Conservation (phyloP, 2,888 invertebrate genomes). For the Lepidocyrtinus sp. region DNA sequence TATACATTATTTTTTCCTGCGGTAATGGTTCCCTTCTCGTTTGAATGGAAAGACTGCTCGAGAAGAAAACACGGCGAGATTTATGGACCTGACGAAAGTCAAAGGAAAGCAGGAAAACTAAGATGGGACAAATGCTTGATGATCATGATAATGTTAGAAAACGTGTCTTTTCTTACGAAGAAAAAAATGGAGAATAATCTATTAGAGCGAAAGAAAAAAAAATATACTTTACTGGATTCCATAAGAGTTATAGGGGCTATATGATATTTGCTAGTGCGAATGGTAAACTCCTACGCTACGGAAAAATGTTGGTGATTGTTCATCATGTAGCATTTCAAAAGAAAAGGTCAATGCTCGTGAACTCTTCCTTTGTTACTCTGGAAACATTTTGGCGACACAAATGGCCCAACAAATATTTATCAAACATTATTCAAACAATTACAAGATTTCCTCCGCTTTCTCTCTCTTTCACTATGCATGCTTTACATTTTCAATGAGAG, state of each 20-base stretch:
- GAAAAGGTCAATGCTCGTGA: neutral
- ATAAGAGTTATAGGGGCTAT: no score
- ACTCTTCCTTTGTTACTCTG: neutral
- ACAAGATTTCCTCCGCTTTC: no score
- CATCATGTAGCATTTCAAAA: no score
- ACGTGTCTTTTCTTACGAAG: neutral
- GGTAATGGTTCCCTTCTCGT: neutral
- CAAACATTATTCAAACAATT: neutral
- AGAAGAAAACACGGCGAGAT: constrained; percentile 26
- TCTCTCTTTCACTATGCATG: no score
- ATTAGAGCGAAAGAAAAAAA: neutral
- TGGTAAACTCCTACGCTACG: no score
- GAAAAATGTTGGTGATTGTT: no score
- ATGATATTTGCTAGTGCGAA: no score
- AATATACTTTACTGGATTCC: no score
- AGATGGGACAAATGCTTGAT: neutral
- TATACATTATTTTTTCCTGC: neutral
- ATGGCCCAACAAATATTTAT: neutral
- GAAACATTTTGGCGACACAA: neutral
- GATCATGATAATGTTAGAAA: neutral
- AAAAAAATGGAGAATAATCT: neutral
- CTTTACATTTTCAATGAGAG: no score
- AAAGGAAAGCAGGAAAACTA: constrained; percentile 75
- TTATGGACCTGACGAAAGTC: constrained; percentile 38
- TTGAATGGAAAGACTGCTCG: neutral